Evolutionary conservation across 2,113 vertebrate genomes (phyloP), one percentile per base, ranked within the genome.

Genomic region (Dinomys branickii): DNA sequence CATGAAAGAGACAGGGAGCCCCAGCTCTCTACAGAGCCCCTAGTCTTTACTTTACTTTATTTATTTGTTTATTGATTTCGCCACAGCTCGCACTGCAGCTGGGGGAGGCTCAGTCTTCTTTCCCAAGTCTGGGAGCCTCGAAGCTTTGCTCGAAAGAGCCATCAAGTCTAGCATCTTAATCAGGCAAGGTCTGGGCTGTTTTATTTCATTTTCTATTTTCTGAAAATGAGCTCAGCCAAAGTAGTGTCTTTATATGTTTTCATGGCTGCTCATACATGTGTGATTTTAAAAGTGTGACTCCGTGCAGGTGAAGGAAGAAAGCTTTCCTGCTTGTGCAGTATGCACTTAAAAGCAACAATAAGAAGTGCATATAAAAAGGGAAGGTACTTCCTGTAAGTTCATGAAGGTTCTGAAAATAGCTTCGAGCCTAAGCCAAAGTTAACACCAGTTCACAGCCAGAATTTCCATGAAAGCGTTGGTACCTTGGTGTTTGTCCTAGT

Each of bases 11-110:
- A 98, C 95, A 97, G 97, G 67, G 1, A 98, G 98, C 97, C 95
- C 88, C 65, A 10, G 96, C 95, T 98, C 98, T 97, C 98, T 89
- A 92, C 7, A 92, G 97, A 94, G 91, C 44, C 94, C 97, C 96
- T 98, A 96, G 97, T 98, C 97, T 98, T 98, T 98, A 94, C 97
- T 98, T 97, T 97, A 85, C 94, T 98, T 90, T 98, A 87, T 95
- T 96, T 80, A 80, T 97, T 98, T 98, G 95, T 98, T 99, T 98
- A 97, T 98, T 98, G 98, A 94, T 97, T 97, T 98, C 98, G 96
- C 97, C 95, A 75, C 95, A 98, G 96, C 71, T 97, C 94, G 96
- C 93, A 77, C 94, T 97, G 93, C 52, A 97, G 90, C 85, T 94
- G 50, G 4, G 47, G 63, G 81, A 95, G 81, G 59, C 38, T 54